These are phyloP conservation scores for Corythoichthys intestinalis DNA, from an alignment of 2,113 vertebrate species.

Conservation along the genomic window DNA sequence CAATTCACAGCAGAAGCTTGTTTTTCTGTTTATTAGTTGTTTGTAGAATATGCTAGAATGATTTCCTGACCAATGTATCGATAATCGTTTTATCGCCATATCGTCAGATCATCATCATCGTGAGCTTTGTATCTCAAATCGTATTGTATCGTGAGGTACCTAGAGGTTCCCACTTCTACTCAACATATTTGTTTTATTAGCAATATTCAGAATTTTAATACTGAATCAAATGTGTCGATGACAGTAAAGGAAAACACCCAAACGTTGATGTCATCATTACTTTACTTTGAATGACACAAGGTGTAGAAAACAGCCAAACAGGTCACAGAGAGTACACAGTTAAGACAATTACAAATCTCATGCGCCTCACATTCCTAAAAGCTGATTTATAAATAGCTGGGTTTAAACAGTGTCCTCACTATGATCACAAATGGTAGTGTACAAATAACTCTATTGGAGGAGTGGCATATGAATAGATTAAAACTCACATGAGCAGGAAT, in stretches of 20 bases:
- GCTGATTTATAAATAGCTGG: conserved; percentile 27
- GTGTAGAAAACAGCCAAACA: conserved; percentile 59
- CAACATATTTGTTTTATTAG: too few relatives aligned
- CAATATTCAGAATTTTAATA: too few relatives aligned
- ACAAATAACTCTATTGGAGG: conserved; percentile 27
- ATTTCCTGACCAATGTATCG: too few relatives aligned
- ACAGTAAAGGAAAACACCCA: conserved; percentile 19
- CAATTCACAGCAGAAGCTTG: too few relatives aligned
- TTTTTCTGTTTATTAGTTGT: too few relatives aligned
- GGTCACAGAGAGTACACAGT: conserved; percentile 30
- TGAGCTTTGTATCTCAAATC: too few relatives aligned
- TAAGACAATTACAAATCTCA: conserved; percentile 37
- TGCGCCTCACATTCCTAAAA: conserved; percentile 51
- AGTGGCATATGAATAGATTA: conserved; percentile 18
- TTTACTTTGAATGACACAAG: conserved; percentile 30
- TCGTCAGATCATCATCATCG: too few relatives aligned
- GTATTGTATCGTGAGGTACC: too few relatives aligned
- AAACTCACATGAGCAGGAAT: conserved; percentile 4
- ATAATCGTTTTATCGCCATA: too few relatives aligned
- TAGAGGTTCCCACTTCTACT: too few relatives aligned
- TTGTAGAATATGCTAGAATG: too few relatives aligned
- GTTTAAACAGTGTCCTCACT: conserved; percentile 27
- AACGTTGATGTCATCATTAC: conserved; percentile 18
- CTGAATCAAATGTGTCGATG: conserved; percentile 15
- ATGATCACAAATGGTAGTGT: conserved; percentile 34